Evolutionary conservation across 2,113 vertebrate genomes (phyloP), one percentile per base, ranked within the genome.

Genomic region (Potamarius usumacintae): DNA sequence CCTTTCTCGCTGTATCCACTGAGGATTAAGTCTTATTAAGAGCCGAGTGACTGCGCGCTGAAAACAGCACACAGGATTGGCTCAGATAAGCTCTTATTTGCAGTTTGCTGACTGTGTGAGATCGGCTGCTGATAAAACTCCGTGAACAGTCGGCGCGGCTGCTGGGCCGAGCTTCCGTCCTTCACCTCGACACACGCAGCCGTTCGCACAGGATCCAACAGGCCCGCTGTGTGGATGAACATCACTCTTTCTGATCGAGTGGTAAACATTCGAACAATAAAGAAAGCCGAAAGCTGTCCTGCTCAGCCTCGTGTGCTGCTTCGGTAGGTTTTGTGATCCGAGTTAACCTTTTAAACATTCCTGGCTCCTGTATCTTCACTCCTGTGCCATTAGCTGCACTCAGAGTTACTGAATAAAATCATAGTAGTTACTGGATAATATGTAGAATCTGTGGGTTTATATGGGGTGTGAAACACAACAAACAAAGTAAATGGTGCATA

Each of bases 111-210:
- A 93, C 94, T 94, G 94, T 93, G 52, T 80, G 77, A 91, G 89
- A 42, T 57, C 60, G 83, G 60, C 83, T 22, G 86, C 89, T 89
- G 92, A 89, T 91, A 90, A 93, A 88, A 89, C 42, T 42, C 42
- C 2, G 88, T 83, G 55, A 86, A 82, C 17, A 80, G 79, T 84
- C 82, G 6, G 71, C 10, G 9, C 58, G 20, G 71, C 17, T 5
- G 63, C 74, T 63, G 4, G 65, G n/a, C 27, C 85, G 87, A 27
- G 50, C 89, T 63, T 42, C 63, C 86, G 86, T 87, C 91, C 90
- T 91, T 93, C 91, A 92, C 92, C 87, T 92, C 42, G 42, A 42
- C 42, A 81, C 91, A 93, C 92, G 94, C 92, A 94, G 65, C 74
- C 92, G 93, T 69, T 83, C 90, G 85, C 88, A 14, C 60, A 85